A percentile compares a stretch with the other conserved stretches of the same genome.
Conservation (phyloP, 1,140 invertebrate species). For the Homarus americanus region DNA sequence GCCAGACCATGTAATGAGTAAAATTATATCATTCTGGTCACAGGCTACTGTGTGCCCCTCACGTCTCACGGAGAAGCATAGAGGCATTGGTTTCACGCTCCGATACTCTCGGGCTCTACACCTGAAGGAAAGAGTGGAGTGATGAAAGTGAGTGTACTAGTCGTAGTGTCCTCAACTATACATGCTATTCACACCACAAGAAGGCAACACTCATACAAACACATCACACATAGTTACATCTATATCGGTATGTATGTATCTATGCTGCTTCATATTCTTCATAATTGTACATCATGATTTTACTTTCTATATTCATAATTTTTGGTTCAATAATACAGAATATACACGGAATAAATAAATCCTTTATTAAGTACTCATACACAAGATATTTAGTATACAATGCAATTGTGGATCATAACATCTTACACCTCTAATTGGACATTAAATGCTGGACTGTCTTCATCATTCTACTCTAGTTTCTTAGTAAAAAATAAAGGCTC, state of each 20-base stretch:
- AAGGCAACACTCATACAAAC: conserved; percentile 1
- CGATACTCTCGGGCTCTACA: no score
- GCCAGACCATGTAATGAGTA: no score
- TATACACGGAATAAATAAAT: conserved; percentile 30
- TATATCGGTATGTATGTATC: background rate
- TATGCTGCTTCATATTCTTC: background rate
- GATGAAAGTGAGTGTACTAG: no score
- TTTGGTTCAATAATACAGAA: conserved; percentile 18
- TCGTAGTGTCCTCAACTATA: no score
- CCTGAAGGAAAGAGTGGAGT: no score
- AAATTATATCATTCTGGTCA: no score
- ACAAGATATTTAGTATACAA: conserved; percentile 48
- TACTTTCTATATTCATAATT: no score
- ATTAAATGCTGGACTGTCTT: conserved; percentile 16
- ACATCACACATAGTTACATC: background rate
- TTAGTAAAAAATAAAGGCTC: conserved; percentile 48
- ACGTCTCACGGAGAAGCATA: no score
- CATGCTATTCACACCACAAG: conserved; percentile 21
- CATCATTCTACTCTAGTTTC: conserved; percentile 16
- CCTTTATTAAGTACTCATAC: conserved; percentile 44
- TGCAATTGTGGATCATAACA: conserved; percentile 13
- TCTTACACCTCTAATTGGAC: conserved; percentile 32
- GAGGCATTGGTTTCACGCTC: no score
- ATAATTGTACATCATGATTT: background rate
- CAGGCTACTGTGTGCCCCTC: no score